Conservation (phyloP, 2,113 vertebrate species). For the Macrotis lagotis region DNA sequence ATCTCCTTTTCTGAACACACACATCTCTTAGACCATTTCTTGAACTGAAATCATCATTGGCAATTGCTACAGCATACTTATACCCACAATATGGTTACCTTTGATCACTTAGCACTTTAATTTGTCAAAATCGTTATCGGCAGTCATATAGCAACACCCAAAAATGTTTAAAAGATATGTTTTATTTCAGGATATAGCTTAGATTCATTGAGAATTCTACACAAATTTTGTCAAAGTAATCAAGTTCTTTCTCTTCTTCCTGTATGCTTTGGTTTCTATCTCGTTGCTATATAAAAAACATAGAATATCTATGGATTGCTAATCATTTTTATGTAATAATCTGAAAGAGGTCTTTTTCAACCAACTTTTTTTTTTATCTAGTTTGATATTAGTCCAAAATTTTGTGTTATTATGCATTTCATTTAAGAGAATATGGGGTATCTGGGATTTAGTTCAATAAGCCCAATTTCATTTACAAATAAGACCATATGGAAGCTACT, state of each 20-base stretch:
- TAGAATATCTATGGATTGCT: not conserved
- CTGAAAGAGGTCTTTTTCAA: not conserved
- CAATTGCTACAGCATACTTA: not conserved
- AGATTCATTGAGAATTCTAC: not conserved
- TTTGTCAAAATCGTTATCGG: not conserved
- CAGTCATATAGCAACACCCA: not conserved
- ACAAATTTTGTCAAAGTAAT: not conserved
- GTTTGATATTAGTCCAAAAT: not conserved
- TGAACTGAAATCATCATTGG: not conserved
- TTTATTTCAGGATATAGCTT: not conserved
- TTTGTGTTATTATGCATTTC: not conserved
- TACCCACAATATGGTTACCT: not conserved
- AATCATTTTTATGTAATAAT: not conserved
- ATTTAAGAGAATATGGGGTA: not conserved
- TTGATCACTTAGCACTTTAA: not conserved
- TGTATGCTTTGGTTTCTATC: not conserved
- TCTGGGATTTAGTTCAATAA: not conserved
- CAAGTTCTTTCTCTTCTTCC: not conserved
- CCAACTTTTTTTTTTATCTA: not conserved
- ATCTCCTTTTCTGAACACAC: not conserved
- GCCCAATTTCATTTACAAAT: not conserved
- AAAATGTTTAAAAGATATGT: not conserved
- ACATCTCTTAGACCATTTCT: not conserved
- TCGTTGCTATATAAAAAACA: not conserved
- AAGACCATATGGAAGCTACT: not conserved